Base-by-base conservation (phyloP, 2,797 vertebrate genomes). In the Carapus acus region DNA sequence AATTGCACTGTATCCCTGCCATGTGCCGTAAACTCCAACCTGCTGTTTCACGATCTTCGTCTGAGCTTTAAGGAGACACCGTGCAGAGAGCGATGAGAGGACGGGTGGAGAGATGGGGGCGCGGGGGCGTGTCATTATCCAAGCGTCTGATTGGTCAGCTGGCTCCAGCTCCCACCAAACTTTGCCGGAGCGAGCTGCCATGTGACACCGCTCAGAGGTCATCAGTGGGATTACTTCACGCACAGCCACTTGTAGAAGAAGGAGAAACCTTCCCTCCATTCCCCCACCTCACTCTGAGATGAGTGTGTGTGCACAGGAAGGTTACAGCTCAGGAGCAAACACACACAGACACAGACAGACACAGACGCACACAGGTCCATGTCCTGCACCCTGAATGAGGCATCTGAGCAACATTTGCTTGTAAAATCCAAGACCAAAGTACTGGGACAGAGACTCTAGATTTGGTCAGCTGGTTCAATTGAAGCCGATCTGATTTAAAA, bases 1-100 rank as follows among this genome's bases (percentile, higher is more conserved):
- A 65, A 72, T 70, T 69, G 74, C 76, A 76, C 63, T 6, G 13
- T 74, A 68, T 78, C 74, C 81, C 84, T 83, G 81, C 67, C 58
- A 71, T 73, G 74, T 74, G 74, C 72, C 22, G 57, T 50, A 44
- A 54, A 59, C 57, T 56, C 55, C 39, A 8, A 56, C 46, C 65
- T 5, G 51, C 56, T 59, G 37, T 13, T 13, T 23, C 24, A 27
- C 40, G 42, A 54, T 69, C 49, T 36, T 54, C 36, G 17, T 54
- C 49, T 44, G 49, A 65, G 65, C 63, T 69, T 67, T 57, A 58
- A 23, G 43, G 18, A 1, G 3, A 54, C 44, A 39, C 43, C 2
- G 8, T 29, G 49, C 48, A 54, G 53, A 51, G 40, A 39, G 12
- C 1, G 65, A 56, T 2, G 15, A 14, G 3, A 50, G 47, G 20